Percentiles rank a stretch among this genome's conserved stretches.
phyloP scores from a whole-genome alignment of 2,113 vertebrate species.

The Corydoras maculifer region DNA sequence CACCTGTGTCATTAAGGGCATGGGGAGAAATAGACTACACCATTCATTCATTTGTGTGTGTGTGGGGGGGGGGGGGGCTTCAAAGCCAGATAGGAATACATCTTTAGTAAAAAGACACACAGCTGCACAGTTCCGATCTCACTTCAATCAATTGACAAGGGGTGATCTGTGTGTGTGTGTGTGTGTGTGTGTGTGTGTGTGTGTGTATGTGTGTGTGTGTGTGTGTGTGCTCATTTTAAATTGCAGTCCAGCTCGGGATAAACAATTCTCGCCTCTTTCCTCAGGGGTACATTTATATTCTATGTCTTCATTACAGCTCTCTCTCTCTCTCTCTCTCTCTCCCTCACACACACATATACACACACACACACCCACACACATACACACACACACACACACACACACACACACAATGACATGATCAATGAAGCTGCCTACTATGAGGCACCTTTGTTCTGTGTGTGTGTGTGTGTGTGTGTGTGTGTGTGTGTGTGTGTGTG shows the following conservation, averaged over 20 bases:
- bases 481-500: not conserved
- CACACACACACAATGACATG: slow-evolving; percentile 2
- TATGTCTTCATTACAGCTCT: slow-evolving; percentile 24
- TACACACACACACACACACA: not conserved
- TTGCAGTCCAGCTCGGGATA: slow-evolving; percentile 32
- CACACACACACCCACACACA: slow-evolving; percentile 13
- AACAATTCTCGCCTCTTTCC: slow-evolving; percentile 37
- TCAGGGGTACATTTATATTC: slow-evolving; percentile 38
- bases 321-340: not conserved
- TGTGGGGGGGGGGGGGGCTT: slow-evolving; percentile 28
- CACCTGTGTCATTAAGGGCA: slow-evolving; percentile 21
- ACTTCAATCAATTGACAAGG: slow-evolving; percentile 37
- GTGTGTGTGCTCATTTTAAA: slow-evolving; percentile 17
- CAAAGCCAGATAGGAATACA: slow-evolving; percentile 43
- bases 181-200: slow-evolving; percentile 19
- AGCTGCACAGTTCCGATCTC: slow-evolving; percentile 39
- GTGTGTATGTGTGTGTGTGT: slow-evolving; percentile 11
- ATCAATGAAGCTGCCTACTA: not conserved
- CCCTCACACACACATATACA: too few relatives aligned
- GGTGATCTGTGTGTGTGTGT: slow-evolving; percentile 22
- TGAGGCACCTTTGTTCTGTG: not conserved
- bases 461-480: not conserved
- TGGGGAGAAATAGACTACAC: slow-evolving; percentile 20
- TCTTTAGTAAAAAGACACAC: slow-evolving; percentile 34
- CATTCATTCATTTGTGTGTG: slow-evolving; percentile 32